phyloP scores from a whole-genome alignment of 2,113 vertebrate genomes.

The Agelaius tricolor region DNA sequence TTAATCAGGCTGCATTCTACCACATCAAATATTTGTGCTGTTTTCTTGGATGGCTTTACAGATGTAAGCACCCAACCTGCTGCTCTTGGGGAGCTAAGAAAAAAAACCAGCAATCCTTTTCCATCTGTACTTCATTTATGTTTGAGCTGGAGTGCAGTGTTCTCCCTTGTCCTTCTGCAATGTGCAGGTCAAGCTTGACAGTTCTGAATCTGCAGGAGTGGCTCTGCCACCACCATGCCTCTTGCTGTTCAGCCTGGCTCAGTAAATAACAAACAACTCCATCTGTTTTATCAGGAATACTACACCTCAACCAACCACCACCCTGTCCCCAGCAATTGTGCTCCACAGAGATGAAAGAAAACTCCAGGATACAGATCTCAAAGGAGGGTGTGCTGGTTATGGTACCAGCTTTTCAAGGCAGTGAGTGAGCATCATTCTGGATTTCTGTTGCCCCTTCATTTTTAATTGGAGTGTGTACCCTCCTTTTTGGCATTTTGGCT shows the following conservation, averaged over 20 bases:
- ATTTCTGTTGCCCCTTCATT: background rate
- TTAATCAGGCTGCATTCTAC: background rate
- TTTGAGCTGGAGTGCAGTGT: background rate
- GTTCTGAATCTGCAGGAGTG: background rate
- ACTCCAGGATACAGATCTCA: background rate
- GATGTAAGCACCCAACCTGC: background rate
- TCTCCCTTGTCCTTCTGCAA: background rate
- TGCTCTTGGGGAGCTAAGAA: background rate
- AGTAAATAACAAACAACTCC: background rate
- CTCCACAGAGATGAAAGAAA: background rate
- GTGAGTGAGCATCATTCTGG: background rate
- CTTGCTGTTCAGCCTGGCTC: background rate
- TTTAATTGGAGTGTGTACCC: background rate
- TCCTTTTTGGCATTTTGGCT: background rate
- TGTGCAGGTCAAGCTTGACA: background rate
- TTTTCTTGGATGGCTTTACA: background rate
- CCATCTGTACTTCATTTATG: background rate
- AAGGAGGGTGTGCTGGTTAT: background rate
- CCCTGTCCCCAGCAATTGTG: background rate
- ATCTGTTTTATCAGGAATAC: background rate
- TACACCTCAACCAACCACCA: background rate
- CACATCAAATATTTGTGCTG: background rate
- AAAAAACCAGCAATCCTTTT: accelerated
- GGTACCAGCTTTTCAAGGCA: background rate
- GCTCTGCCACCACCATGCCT: background rate